phyloP scores from a whole-genome alignment of 2,113 vertebrate genomes.

The Cairina moschata region DNA sequence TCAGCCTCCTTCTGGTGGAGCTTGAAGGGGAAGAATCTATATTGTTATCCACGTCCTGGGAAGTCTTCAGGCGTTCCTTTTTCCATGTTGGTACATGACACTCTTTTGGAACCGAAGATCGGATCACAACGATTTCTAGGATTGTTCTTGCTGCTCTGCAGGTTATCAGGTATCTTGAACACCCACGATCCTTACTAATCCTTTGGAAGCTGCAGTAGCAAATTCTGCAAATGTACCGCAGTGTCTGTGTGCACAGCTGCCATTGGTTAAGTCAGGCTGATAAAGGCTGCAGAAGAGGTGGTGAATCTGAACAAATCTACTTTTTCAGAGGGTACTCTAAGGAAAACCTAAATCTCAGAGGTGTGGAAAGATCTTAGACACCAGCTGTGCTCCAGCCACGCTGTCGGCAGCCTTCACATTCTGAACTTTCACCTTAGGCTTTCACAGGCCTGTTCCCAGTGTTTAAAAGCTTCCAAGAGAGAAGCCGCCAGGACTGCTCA shows the following conservation, averaged over 20 bases:
- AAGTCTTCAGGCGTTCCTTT: background rate
- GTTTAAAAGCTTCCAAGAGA: background rate
- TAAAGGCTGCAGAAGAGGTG: slow-evolving; percentile 10
- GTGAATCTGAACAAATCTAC: background rate
- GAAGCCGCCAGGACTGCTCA: slow-evolving; percentile 24
- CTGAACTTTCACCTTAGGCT: background rate
- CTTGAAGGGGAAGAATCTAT: background rate
- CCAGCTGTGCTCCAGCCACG: background rate
- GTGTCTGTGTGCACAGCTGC: background rate
- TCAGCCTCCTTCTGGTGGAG: background rate
- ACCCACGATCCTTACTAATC: background rate
- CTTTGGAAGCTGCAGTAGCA: background rate
- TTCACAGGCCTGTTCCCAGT: background rate
- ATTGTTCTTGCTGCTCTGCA: background rate
- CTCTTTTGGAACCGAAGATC: slow-evolving; percentile 5
- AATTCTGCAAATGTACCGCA: background rate
- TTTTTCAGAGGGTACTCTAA: background rate
- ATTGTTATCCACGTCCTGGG: background rate
- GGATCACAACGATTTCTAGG: slow-evolving; percentile 23
- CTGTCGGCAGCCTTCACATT: background rate
- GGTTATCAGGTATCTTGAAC: slow-evolving; percentile 43
- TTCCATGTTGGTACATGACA: background rate
- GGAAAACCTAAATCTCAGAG: background rate
- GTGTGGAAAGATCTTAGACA: background rate
- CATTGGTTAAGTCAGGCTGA: background rate